phyloP scores from a whole-genome alignment of 2,797 vertebrate species.

The Merluccius polli region DNA sequence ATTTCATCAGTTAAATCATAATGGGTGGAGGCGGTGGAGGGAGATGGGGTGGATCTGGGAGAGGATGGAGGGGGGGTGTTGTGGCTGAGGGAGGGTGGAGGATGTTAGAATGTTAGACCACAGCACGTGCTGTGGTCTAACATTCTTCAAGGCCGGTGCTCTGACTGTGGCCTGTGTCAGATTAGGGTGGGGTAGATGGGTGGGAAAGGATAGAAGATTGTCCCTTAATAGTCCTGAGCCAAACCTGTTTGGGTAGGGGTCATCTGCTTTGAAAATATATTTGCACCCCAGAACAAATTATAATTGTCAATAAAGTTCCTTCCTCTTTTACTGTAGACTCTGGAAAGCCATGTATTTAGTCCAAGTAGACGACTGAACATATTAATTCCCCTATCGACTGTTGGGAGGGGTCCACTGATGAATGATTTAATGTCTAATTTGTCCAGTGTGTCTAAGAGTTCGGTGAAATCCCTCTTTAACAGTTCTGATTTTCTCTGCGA shows the following conservation, averaged over 20 bases:
- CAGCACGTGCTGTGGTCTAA: no score
- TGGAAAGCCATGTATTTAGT: background rate
- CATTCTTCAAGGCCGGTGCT: no score
- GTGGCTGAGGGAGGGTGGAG: constrained; percentile 5
- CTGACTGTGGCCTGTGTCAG: background rate
- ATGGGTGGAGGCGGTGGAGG: background rate
- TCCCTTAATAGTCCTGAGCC: no score
- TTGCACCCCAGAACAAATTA: background rate
- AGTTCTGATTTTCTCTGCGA: background rate
- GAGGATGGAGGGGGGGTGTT: no score
- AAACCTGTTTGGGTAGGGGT: background rate
- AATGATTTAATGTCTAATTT: no score
- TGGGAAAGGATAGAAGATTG: background rate
- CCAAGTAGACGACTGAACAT: background rate
- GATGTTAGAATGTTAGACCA: background rate
- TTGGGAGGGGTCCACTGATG: no score
- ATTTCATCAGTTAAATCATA: background rate
- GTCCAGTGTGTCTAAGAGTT: background rate
- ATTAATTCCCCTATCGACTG: no score
- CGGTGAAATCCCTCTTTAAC: no score
- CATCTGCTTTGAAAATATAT: background rate
- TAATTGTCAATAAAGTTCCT: no score
- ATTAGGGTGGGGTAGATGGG: background rate
- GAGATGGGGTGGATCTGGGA: no score
- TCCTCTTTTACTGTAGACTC: background rate